Evolutionary conservation across 2,888 invertebrate species (phyloP), one percentile per base, ranked within the genome.

Genomic region (Cephus runcator): DNA sequence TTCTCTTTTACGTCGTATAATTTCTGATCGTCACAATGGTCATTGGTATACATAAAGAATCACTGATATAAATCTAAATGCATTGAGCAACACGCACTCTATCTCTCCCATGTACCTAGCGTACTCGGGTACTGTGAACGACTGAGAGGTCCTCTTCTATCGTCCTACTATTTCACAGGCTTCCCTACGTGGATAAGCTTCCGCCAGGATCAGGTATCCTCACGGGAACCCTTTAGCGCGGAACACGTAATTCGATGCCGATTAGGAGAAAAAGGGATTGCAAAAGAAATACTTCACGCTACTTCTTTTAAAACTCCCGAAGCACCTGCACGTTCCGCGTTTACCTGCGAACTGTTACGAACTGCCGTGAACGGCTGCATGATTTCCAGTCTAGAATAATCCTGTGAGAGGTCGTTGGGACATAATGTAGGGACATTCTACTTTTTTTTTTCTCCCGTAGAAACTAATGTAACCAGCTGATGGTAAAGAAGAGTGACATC

Each of bases 321-420:
- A 23, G 33, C 71, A 71, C 71, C 71, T 71, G 12, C 15, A 33
- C 76, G 33, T 23, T 69, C 71, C 69, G 35, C 34, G 73, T 71
- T 35, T 78, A 78, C 78, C 78, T 78, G 78, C 78, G 68, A 35
- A 78, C 78, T 78, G 76, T 34, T 56, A 73, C 15, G 69, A 69
- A 30, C 77, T 23, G 75, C 56, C 36, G 34, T 30, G n/a, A 40
- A 56, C 56, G 56, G 56, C 56, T 36, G 56, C 68, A 68, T 30
- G n/a, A 35, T 69, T 69, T 15, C 23, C 35, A 40, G 40, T 75
- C 23, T 12, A 73, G 34, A 73, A 31, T 23, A 23, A 73, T 73
- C 33, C 34, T 30, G 56, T 34, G 76, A 69, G 33, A 68, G 69
- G 69, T 75, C 31, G 31, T 34, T 33, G 31, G 9, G 6, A 71